Base-by-base conservation (phyloP, 2,113 vertebrate genomes). In the Rhadina sibilatrix region DNA sequence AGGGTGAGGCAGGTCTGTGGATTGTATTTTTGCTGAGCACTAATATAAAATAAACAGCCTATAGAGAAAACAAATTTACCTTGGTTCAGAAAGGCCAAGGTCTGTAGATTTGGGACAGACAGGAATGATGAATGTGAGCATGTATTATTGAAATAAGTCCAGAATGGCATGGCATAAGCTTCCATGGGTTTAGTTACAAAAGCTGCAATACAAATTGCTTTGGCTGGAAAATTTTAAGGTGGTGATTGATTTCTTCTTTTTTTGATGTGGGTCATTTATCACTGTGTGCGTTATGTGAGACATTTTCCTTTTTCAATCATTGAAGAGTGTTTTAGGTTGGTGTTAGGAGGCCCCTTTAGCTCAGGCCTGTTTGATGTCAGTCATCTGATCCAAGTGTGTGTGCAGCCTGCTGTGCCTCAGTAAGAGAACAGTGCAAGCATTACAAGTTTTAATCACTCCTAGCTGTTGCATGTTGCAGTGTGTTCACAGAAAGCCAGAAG, bases 11-110 rank as follows among this genome's bases (percentile, higher is more conserved):
- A 64, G 75, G 76, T 96, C 75, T 93, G 46, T 42, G 69, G 92
- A 76, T 30, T 88, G 52, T 35, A 9, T 94, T 69, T 87, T 80
- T 71, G 60, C 78, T 70, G 66, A 96, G 31, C 21, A 4, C 93
- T 74, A 61, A 85, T 92, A 5, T 66, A 79, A 94, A 96, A 81
- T 93, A 97, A 96, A 84, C 76, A 93, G 66, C 25, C 70, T 92
- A 44, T 5, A 66, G 83, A 89, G 84, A 88, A 87, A 90, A 81
- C 56, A 90, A 90, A 96, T 89, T 78, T 82, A 64, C 85, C 28
- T 90, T 49, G 15, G 10, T 74, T 95, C 72, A 87, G 76, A 93
- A 88, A 57, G 79, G 79, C 76, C 28, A 49, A 84, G 79, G 72
- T 95, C 59, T 92, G 50, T 89, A 83, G 83, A 71, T 82, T 37